phyloP scores from a whole-genome alignment of 1,140 invertebrate species.

The Ips nitidus region DNA sequence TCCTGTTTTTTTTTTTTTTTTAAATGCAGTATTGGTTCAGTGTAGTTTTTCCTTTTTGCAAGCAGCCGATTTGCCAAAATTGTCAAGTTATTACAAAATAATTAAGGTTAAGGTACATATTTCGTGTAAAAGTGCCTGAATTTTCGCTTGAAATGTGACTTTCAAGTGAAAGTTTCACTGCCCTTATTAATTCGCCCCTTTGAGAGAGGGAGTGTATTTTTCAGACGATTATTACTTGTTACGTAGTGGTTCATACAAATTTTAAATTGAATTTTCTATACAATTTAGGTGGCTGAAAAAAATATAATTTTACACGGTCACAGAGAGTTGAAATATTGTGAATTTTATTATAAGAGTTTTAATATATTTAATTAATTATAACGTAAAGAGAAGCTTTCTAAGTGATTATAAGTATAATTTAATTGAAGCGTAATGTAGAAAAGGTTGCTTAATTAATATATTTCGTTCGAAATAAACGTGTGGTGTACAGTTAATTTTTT shows the following conservation, averaged over 20 bases:
- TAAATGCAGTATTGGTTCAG: neutral
- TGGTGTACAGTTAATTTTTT: slow-evolving; percentile 74
- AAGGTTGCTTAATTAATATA: slow-evolving; percentile 38
- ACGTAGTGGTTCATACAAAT: slow-evolving; percentile 4
- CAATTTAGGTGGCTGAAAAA: slow-evolving; percentile 2
- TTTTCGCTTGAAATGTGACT: slow-evolving; percentile 28
- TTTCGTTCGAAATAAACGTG: slow-evolving; percentile 45
- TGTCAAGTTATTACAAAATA: neutral
- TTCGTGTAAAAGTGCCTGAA: slow-evolving; percentile 30
- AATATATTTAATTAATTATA: slow-evolving; percentile 41
- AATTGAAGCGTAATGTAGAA: slow-evolving; percentile 29
- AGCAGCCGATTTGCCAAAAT: slow-evolving; percentile 2
- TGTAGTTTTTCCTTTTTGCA: neutral
- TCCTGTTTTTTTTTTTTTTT: slow-evolving; percentile 25
- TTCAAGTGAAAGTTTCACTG: slow-evolving; percentile 29
- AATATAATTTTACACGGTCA: neutral
- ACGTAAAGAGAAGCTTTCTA: slow-evolving; percentile 34
- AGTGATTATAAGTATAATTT: slow-evolving; percentile 33
- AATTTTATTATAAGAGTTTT: slow-evolving; percentile 47
- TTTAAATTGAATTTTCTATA: slow-evolving; percentile 2
- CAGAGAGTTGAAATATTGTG: slow-evolving; percentile 13
- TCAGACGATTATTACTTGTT: neutral
- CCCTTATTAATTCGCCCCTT: neutral
- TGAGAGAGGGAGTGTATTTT: neutral
- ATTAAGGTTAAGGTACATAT: slow-evolving; percentile 2